These are phyloP conservation scores for Cordilura impudica DNA, from an alignment of 2,888 invertebrate species.

Conservation along the genomic window DNA sequence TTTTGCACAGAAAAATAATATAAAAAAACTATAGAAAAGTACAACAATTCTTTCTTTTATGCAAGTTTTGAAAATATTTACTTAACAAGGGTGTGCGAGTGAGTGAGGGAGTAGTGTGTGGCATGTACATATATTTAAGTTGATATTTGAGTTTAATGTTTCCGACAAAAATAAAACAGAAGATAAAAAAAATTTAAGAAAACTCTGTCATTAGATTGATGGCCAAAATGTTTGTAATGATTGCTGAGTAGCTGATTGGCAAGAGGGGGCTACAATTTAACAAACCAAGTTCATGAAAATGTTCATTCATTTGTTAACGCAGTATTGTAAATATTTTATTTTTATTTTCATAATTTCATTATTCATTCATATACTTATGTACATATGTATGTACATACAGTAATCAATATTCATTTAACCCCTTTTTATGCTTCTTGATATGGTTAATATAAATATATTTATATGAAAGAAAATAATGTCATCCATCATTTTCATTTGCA, in stretches of 20 bases:
- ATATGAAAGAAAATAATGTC: not conserved
- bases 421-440: constrained; percentile 1
- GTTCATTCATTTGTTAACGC: not conserved
- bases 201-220: constrained; percentile 48
- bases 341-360: not conserved
- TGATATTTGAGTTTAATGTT: constrained; percentile 50
- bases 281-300: not conserved
- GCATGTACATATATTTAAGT: constrained; percentile 5
- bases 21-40: constrained; percentile 19
- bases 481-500: constrained; percentile 47
- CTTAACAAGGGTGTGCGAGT: constrained; percentile 30
- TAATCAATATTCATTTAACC: constrained; percentile 57
- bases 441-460: not conserved
- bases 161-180: constrained; percentile 16
- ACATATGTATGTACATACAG: too few relatives aligned
- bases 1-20: not conserved
- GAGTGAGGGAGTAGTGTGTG: constrained; percentile 3
- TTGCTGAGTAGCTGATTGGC: not conserved
- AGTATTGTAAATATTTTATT: not conserved
- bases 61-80: constrained; percentile 44
- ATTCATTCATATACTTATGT: constrained; percentile 39
- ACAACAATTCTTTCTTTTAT: constrained; percentile 35
- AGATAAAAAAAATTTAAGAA: not conserved
- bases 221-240: constrained; percentile 17
- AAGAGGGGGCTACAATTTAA: not conserved